Evolutionary conservation across 2,113 vertebrate species (phyloP).

Genomic region (Takifugu flavidus): DNA sequence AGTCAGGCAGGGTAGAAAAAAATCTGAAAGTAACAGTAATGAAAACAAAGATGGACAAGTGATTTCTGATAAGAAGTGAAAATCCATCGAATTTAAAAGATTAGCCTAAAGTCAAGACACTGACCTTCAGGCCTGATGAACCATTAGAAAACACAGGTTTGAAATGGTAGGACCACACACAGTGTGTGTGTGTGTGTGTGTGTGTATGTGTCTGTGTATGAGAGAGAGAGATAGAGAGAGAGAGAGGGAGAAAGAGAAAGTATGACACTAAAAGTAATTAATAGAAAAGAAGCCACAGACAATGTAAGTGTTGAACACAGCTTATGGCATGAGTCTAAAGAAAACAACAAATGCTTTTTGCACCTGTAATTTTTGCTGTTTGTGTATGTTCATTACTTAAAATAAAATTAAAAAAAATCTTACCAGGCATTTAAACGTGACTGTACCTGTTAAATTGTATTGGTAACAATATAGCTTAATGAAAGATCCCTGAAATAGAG

Average conservation of each 20-base stretch:
- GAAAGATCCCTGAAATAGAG: too few species aligned
- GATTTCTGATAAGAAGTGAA: slow-evolving; percentile 47
- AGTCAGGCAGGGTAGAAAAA: slow-evolving; percentile 13
- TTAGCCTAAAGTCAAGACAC: slow-evolving; percentile 51
- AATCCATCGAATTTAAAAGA: slow-evolving; percentile 57
- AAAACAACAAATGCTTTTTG: too few species aligned
- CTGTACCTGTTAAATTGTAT: not conserved
- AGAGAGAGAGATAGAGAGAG: slow-evolving; percentile 2
- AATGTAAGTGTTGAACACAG: slow-evolving; percentile 55
- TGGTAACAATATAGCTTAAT: too few species aligned
- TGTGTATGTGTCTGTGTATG: slow-evolving; percentile 9
- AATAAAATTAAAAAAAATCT: too few species aligned
- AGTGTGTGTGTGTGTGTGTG: slow-evolving; percentile 32
- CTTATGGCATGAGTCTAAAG: not conserved
- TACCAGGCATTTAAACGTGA: not conserved
- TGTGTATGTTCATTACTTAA: too few species aligned
- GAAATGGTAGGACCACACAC: slow-evolving; percentile 60
- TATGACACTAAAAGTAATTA: slow-evolving; percentile 16
- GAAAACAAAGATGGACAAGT: slow-evolving; percentile 22
- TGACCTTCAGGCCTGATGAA: slow-evolving; percentile 56
- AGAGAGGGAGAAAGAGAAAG: slow-evolving; percentile 12
- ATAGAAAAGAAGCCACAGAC: slow-evolving; percentile 53
- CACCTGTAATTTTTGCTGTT: too few species aligned
- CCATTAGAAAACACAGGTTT: slow-evolving; percentile 50
- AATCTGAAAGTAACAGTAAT: slow-evolving; percentile 21